Evolutionary conservation across 2,888 invertebrate genomes (phyloP), one percentile per base, ranked within the genome.

Genomic region (Sarcophaga carnaria): DNA sequence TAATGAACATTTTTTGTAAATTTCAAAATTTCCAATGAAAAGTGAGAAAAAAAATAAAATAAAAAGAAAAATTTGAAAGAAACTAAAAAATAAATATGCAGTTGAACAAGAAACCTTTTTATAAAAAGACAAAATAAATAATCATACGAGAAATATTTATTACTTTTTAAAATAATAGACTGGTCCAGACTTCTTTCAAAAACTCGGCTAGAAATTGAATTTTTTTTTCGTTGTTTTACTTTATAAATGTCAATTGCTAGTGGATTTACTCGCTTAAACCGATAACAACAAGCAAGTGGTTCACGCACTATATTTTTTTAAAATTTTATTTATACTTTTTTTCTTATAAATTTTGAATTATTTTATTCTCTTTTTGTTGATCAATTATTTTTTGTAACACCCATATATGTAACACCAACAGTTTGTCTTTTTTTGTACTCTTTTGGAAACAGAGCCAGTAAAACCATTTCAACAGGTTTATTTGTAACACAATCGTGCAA

Each of bases 231-330:
- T 3, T 45, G 5, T 47, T 22, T 25, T 69, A 10, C 54, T 72
- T 72, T 60, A 14, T 25, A 83, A 83, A 86, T 86, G 86, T 86
- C 86, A 86, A 83, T 66, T 86, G 67, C 54, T 17, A 78, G 72
- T 83, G 47, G 64, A 54, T 78, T 72, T 70, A 20, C 54, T 54
- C 0, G 54, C 54, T 45, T 11, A 64, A 67, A 47, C 0, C 54
- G 10, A 37, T 37, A 37, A 37, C 37, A 37, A 37, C 37, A 37
- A n/a, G n/a, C n/a, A 8, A 20, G 20, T 69, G 45, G 25, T 81
- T 59, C 81, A 87, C 87, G 87, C 87, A 87, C 78, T 76, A 81
- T 70, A 78, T 80, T 70, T n/a, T 22, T 22, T 69, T 66, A 54
- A 54, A 54, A 54, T 10, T 37, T 37, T 37, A 37, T 37, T 37